phyloP scores from a whole-genome alignment of 2,888 invertebrate species.

The Ephialtes manifestator region DNA sequence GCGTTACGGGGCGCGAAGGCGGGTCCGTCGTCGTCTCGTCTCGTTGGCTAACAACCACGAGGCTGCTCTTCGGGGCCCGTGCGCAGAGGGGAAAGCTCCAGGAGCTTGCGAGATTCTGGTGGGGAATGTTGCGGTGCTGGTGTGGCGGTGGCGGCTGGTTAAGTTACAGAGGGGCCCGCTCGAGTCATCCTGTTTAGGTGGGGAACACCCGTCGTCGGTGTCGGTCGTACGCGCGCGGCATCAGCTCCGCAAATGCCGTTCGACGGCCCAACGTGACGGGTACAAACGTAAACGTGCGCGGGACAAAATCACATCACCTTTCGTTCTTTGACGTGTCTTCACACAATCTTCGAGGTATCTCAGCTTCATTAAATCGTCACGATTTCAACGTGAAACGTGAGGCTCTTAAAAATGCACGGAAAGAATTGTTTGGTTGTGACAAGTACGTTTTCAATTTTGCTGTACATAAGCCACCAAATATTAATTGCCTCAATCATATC shows the following conservation, averaged over 20 bases:
- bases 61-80: constrained; percentile 62
- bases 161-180: constrained; percentile 62
- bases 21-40: constrained; percentile 75
- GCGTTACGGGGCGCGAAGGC: constrained; percentile 78
- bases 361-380: background rate
- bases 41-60: constrained; percentile 78
- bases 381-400: background rate
- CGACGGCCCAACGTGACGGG: constrained; percentile 62
- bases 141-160: constrained; percentile 48
- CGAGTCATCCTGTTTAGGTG: constrained; percentile 62
- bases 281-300: constrained; percentile 19
- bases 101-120: constrained; percentile 32
- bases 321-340: background rate
- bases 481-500: no score
- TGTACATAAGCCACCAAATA: no score
- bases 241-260: constrained; percentile 43
- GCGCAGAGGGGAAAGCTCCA: constrained; percentile 63
- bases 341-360: background rate
- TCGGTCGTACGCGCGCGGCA: constrained; percentile 25
- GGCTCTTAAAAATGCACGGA: background rate
- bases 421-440: no score
- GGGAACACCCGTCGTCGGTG: constrained; percentile 60
- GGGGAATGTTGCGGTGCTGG: constrained; percentile 31
- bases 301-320: constrained; percentile 2
- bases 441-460: no score